Conservation (phyloP, 2,113 vertebrate genomes). For the Ascaphus truei region DNA sequence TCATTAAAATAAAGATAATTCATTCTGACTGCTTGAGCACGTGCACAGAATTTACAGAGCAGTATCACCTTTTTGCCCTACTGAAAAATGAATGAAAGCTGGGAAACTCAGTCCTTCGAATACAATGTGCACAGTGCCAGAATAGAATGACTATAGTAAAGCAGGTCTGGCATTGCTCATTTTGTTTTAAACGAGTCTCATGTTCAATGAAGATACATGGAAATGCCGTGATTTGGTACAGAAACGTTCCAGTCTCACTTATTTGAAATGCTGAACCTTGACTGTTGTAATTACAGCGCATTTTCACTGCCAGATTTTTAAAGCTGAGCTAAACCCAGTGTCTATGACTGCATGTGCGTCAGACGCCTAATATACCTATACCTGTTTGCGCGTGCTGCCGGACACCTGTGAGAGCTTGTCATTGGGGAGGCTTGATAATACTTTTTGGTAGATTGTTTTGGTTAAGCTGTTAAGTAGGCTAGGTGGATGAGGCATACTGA, state of each 20-base stretch:
- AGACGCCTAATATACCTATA: no score
- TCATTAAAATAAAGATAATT: constrained; percentile 4
- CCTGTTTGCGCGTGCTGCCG: no score
- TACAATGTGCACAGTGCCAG: not conserved
- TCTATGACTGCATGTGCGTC: no score
- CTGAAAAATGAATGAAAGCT: not conserved
- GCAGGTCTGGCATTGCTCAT: not conserved
- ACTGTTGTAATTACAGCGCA: not conserved
- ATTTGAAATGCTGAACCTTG: not conserved
- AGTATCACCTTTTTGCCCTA: no score
- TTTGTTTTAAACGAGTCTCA: not conserved
- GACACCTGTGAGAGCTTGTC: no score
- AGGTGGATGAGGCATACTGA: no score
- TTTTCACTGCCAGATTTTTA: not conserved
- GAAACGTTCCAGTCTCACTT: not conserved
- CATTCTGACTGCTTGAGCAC: not conserved
- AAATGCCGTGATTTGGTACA: not conserved
- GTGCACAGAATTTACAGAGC: no score
- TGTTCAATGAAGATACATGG: not conserved
- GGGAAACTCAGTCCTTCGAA: not conserved
- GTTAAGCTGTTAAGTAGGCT: no score
- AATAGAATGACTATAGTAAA: not conserved
- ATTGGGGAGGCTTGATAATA: no score
- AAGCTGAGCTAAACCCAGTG: no score
- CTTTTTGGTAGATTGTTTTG: no score